These are phyloP conservation scores for Schlechtendalia chinensis DNA, from an alignment of 1,140 invertebrate species.

Conservation along the genomic window DNA sequence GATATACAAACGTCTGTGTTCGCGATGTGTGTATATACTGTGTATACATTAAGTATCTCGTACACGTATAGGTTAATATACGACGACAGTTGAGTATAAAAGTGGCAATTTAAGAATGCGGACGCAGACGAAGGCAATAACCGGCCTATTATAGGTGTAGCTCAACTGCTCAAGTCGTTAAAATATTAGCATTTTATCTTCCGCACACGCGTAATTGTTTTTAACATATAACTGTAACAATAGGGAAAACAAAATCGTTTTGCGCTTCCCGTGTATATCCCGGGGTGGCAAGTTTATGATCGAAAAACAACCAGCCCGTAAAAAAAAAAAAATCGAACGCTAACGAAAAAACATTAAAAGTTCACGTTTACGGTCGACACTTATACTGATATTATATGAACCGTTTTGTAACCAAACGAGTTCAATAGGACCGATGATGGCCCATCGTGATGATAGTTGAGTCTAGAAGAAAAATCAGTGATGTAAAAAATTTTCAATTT, in stretches of 20 bases:
- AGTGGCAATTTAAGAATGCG: slow-evolving; percentile 40
- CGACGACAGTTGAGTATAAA: slow-evolving; percentile 36
- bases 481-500: too few species aligned
- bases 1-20: not conserved
- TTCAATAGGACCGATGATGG: not conserved
- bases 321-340: slow-evolving; percentile 27
- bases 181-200: slow-evolving; percentile 49
- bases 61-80: slow-evolving; percentile 40
- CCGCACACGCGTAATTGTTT: slow-evolving; percentile 42
- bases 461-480: too few species aligned
- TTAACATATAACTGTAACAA: slow-evolving; percentile 44
- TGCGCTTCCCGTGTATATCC: not conserved
- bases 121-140: slow-evolving; percentile 29
- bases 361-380: slow-evolving; percentile 25
- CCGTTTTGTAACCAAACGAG: not conserved
- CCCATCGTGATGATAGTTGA: too few species aligned
- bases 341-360: slow-evolving; percentile 36
- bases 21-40: too few species aligned
- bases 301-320: slow-evolving; percentile 26
- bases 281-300: not conserved
- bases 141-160: slow-evolving; percentile 30
- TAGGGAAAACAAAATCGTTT: slow-evolving; percentile 22
- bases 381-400: not conserved
- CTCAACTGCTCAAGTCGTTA: slow-evolving; percentile 25
- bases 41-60: not conserved